A percentile compares a stretch with the other conserved stretches of the same genome.
Evolutionary conservation across 2,797 vertebrate genomes (phyloP).

Genomic region (Microcaecilia unicolor): DNA sequence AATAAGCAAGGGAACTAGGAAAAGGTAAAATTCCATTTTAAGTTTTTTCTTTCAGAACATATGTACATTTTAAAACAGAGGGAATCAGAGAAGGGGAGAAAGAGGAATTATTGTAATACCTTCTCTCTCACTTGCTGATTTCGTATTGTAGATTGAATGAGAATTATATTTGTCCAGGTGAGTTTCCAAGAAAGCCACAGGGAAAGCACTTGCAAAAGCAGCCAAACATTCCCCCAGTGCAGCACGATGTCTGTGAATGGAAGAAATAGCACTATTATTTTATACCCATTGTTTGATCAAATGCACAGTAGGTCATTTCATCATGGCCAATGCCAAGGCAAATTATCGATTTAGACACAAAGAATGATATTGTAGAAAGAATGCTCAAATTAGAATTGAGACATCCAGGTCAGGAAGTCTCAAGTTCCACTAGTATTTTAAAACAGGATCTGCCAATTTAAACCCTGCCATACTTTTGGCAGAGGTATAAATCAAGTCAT

Average conservation of each 20-base stretch:
- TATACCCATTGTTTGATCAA: not conserved
- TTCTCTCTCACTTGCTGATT: constrained; percentile 64
- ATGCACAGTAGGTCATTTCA: not conserved
- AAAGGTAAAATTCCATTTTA: not conserved
- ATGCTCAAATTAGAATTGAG: not conserved
- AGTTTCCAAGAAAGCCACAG: constrained; percentile 87
- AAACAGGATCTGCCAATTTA: too few species aligned
- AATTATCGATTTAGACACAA: not conserved
- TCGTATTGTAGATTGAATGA: constrained; percentile 85
- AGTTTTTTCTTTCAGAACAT: not conserved
- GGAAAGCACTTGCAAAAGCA: constrained; percentile 84
- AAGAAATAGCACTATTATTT: not conserved
- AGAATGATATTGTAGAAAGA: not conserved
- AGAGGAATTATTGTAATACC: constrained; percentile 51
- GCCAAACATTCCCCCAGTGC: constrained; percentile 86
- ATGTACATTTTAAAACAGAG: not conserved
- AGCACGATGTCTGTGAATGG: constrained; percentile 73
- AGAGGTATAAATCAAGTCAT: too few species aligned
- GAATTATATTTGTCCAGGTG: constrained; percentile 82
- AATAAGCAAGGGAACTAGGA: too few species aligned
- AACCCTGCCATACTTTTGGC: too few species aligned
- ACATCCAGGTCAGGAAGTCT: too few species aligned
- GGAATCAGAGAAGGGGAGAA: not conserved
- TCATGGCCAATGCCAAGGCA: not conserved
- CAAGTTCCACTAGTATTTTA: too few species aligned